These are phyloP conservation scores for Corythucha ciliata DNA, from an alignment of 2,888 invertebrate genomes.

Conservation along the genomic window DNA sequence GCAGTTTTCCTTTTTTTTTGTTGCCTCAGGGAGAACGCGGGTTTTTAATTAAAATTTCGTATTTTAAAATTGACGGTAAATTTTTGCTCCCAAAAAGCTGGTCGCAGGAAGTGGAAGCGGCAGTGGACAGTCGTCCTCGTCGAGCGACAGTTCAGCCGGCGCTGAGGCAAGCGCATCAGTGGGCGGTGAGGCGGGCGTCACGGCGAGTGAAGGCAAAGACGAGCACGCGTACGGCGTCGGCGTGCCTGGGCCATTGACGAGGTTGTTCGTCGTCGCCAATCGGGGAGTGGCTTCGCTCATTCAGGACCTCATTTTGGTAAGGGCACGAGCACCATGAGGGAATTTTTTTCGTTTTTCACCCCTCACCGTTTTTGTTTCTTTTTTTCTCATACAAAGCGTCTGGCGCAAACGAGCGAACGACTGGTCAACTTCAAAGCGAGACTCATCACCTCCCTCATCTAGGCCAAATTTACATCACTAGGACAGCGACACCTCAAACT, in stretches of 20 bases:
- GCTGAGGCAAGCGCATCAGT: constrained; percentile 61
- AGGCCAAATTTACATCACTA: too few species aligned
- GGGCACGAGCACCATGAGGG: constrained; percentile 35
- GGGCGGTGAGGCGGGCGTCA: constrained; percentile 55
- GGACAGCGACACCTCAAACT: too few species aligned
- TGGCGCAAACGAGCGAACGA: constrained; percentile 82
- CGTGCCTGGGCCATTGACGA: constrained; percentile 77
- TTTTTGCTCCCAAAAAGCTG: too few species aligned
- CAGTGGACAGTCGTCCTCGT: constrained; percentile 50
- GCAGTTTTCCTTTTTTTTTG: too few species aligned
- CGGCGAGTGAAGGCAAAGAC: constrained; percentile 44
- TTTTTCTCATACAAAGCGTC: constrained; percentile 48
- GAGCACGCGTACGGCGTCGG: constrained; percentile 61
- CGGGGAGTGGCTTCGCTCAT: constrained; percentile 77
- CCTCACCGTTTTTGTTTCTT: neutral
- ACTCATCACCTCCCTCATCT: constrained; percentile 81
- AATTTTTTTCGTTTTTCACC: neutral
- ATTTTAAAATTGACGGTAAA: too few species aligned
- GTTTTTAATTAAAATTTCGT: too few species aligned
- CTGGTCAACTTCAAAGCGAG: constrained; percentile 89
- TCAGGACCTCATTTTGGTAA: constrained; percentile 78
- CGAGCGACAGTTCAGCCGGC: constrained; percentile 54
- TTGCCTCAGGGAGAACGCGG: too few species aligned
- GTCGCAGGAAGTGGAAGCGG: constrained; percentile 66
- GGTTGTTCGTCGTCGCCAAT: constrained; percentile 78